Conservation (phyloP, 1,140 invertebrate species). For the Phthorimaea operculella region DNA sequence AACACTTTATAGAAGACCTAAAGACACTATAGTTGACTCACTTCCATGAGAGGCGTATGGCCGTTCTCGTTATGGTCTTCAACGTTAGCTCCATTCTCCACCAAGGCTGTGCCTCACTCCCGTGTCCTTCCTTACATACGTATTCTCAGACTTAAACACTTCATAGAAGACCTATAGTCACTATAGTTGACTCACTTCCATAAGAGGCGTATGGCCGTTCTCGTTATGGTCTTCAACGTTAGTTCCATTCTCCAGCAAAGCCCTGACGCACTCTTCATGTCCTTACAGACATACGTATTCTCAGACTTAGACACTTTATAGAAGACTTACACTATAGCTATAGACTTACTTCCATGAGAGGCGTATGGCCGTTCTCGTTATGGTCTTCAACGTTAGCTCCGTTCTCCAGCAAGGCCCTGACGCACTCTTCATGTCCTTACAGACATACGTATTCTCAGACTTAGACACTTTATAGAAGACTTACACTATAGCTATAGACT, state of each 20-base stretch:
- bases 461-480: too few species aligned
- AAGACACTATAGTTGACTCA: constrained; percentile 87
- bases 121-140: too few species aligned
- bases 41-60: constrained; percentile 94
- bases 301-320: too few species aligned
- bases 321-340: constrained; percentile 15
- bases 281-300: too few species aligned
- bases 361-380: constrained; percentile 99
- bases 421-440: constrained; percentile 93
- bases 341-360: constrained; percentile 69
- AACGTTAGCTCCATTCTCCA: constrained; percentile 75
- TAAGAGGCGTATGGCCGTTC: constrained; percentile 93
- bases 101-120: neutral
- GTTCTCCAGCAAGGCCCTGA: constrained; percentile 86
- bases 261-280: constrained; percentile 41
- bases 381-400: constrained; percentile 98
- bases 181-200: neutral
- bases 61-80: constrained; percentile 99
- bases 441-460: constrained; percentile 99
- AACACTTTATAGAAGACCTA: constrained; percentile 95
- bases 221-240: constrained; percentile 99
- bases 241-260: constrained; percentile 36
- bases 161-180: too few species aligned
- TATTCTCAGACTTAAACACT: too few species aligned
- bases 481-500: too few species aligned